Evolutionary conservation across 2,797 vertebrate genomes (phyloP).

Genomic region (Emys orbicularis): DNA sequence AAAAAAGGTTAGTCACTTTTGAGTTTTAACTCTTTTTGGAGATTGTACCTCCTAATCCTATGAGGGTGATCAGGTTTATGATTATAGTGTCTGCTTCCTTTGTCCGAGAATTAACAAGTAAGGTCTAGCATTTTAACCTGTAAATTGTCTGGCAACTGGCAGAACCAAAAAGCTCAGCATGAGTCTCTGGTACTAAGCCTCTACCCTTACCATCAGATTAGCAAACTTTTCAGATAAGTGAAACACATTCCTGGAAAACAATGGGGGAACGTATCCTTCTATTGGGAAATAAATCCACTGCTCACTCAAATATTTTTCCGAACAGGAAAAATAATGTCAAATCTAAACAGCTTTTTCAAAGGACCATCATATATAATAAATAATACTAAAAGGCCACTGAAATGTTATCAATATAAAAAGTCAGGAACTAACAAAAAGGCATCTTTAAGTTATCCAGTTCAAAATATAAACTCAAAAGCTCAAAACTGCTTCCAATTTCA

Average conservation of each 20-base stretch:
- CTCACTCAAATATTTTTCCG: not conserved
- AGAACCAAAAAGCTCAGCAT: not conserved
- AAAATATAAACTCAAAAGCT: not conserved
- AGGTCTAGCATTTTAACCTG: not conserved
- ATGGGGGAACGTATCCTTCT: not conserved
- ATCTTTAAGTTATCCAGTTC: not conserved
- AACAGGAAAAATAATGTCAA: not conserved
- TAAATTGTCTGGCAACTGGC: constrained; percentile 11
- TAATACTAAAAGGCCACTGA: not conserved
- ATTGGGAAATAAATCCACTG: not conserved
- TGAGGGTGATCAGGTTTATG: constrained; percentile 35
- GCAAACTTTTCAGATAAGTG: not conserved
- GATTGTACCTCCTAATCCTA: constrained; percentile 36
- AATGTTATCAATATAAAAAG: not conserved
- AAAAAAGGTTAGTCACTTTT: not conserved
- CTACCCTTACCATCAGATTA: not conserved
- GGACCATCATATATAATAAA: not conserved
- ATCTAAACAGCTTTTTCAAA: not conserved
- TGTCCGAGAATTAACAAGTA: not conserved
- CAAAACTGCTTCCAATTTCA: not conserved
- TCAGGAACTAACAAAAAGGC: not conserved
- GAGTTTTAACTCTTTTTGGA: constrained; percentile 17
- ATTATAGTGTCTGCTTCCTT: not conserved
- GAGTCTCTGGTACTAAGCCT: not conserved
- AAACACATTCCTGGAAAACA: not conserved